Conservation (phyloP, 64 coral and sea anemone species). For the Stichodactyla helianthus region DNA sequence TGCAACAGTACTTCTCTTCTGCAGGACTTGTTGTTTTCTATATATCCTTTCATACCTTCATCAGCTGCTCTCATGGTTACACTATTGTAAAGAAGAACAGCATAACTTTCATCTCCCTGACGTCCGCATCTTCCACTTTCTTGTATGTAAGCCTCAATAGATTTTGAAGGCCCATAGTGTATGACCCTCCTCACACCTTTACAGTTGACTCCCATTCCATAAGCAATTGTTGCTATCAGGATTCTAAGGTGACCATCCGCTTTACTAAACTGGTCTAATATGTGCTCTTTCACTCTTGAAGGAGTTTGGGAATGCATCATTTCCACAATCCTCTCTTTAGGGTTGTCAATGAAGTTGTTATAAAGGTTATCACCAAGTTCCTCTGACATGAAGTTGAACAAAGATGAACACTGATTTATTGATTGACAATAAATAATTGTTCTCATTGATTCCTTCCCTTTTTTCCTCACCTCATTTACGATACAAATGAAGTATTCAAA, state of each 20-base stretch:
- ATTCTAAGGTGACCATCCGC: not conserved
- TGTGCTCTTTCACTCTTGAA: constrained; percentile 22
- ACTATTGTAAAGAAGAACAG: no score
- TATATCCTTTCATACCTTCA: no score
- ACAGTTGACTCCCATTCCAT: constrained; percentile 35
- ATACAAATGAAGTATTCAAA: not conserved
- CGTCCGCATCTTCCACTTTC: no score
- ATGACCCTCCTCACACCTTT: constrained; percentile 2
- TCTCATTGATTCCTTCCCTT: not conserved
- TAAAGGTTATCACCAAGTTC: no score
- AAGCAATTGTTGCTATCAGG: constrained; percentile 22
- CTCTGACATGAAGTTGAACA: no score
- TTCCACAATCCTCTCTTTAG: constrained; percentile 6
- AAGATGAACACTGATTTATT: not conserved
- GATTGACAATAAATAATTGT: constrained; percentile 1
- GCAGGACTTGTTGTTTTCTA: no score
- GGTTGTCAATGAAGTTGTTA: not conserved
- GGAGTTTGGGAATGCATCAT: constrained; percentile 31
- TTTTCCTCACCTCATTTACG: not conserved
- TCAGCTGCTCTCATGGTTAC: no score
- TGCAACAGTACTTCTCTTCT: no score
- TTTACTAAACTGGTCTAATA: constrained; percentile 20
- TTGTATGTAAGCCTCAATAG: no score
- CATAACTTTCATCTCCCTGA: no score
- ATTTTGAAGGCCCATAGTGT: not conserved